phyloP scores from a whole-genome alignment of 1,140 invertebrate genomes.

The Trypoxylus dichotomus region DNA sequence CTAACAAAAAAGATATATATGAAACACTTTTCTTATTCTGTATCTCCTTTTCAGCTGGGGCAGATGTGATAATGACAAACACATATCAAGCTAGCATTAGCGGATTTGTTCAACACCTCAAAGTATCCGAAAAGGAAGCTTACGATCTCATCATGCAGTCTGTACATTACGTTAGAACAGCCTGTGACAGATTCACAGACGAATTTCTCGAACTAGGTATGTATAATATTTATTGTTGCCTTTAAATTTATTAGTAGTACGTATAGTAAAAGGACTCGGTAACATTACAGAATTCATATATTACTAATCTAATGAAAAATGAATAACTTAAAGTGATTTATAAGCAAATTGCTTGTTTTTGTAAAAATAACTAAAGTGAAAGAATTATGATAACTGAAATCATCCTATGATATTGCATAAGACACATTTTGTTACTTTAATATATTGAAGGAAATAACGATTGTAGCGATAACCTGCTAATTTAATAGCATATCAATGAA shows the following conservation, averaged over 20 bases:
- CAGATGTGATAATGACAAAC: slow-evolving; percentile 81
- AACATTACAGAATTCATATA: no score
- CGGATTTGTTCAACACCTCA: slow-evolving; percentile 73
- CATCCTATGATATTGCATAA: no score
- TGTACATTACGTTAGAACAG: slow-evolving; percentile 67
- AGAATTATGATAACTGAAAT: no score
- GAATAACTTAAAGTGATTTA: no score
- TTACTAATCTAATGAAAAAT: no score
- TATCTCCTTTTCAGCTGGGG: slow-evolving; percentile 65
- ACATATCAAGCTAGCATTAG: slow-evolving; percentile 87
- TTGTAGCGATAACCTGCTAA: no score
- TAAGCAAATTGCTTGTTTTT: no score
- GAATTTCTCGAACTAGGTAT: slow-evolving; percentile 58
- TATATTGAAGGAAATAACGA: no score
- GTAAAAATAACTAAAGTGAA: no score
- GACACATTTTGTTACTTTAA: no score
- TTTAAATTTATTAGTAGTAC: not conserved
- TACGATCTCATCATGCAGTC: slow-evolving; percentile 70
- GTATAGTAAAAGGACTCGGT: no score
- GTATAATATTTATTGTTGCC: not conserved
- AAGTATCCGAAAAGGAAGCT: slow-evolving; percentile 63
- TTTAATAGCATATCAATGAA: no score
- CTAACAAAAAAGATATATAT: not conserved
- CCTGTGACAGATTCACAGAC: slow-evolving; percentile 60
- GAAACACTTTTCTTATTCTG: not conserved